These are phyloP conservation scores for Spongia lamella DNA, from an alignment of 37 sponge, comb jelly and placozoan genomes.

Conservation along the genomic window DNA sequence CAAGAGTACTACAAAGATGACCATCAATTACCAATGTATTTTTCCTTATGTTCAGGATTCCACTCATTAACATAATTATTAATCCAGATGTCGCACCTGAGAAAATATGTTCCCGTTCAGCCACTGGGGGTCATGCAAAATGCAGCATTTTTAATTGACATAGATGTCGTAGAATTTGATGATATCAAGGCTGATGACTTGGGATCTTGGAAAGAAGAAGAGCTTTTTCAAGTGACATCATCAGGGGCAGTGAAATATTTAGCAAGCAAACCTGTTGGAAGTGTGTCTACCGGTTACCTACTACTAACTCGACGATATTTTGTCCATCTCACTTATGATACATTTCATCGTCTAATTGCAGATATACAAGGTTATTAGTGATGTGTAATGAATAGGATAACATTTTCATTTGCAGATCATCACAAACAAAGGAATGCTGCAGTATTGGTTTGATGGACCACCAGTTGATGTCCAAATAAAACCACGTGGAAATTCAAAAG, in stretches of 20 bases:
- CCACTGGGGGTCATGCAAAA: constrained; percentile 19
- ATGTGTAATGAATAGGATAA: background rate
- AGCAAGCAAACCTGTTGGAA: background rate
- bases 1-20: too few species aligned
- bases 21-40: too few species aligned
- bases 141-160: constrained; percentile 8
- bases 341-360: constrained; percentile 8
- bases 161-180: background rate
- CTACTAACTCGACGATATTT: constrained; percentile 14
- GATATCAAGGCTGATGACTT: constrained; percentile 24
- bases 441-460: constrained; percentile 14
- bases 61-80: too few species aligned
- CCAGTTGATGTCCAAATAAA: constrained; percentile 21
- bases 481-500: constrained; percentile 33
- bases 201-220: constrained; percentile 29
- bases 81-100: background rate
- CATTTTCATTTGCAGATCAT: constrained; percentile 1
- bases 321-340: constrained; percentile 1
- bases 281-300: background rate
- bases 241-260: background rate
- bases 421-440: background rate
- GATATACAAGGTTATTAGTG: constrained; percentile 10
- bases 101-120: constrained; percentile 16
- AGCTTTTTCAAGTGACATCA: background rate
- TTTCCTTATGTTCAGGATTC: too few species aligned